Evolutionary conservation across 2,113 vertebrate species (phyloP), one percentile per base, ranked within the genome.

Genomic region (Sinocyclocheilus grahami): DNA sequence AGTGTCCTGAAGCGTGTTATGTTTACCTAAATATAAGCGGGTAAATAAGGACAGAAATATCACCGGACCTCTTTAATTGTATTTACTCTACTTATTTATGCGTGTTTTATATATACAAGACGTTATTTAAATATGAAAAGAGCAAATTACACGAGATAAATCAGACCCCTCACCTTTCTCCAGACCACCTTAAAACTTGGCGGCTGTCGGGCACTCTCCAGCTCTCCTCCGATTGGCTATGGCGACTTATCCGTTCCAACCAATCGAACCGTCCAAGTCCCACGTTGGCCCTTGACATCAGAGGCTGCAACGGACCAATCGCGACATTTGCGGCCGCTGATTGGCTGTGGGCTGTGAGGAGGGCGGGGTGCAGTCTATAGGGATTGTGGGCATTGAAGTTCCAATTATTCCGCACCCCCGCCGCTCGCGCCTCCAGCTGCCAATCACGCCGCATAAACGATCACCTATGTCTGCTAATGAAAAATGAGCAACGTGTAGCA

Each of bases 361-460:
- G 91, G 82, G 86, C 69, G 90, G 69, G 63, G 91, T 86, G 88
- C 87, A 86, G 92, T 94, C 92, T 91, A 89, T 90, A 91, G 95
- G 94, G 94, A 95, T 94, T 94, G 93, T 95, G 94, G 95, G 94
- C 92, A 95, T 94, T 95, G 94, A 94, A 95, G 95, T 95, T 94
- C 94, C 93, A 93, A 94, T 94, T 93, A 94, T 95, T 94, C 88
- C 90, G 87, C 87, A 78, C n/a, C 71, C 69, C 90, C 78, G 90
- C 82, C 87, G 78, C 80, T 24, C 86, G 62, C 89, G 27, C 87
- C 76, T 86, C 42, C 81, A 77, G 80, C 90, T 91, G 93, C 93
- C 94, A 93, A 91, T 95, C 94, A 95, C 92, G 92, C 90, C 90
- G 92, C 92, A 94, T 94, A 94, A 93, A 93, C 89, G 93, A 89